Percentiles rank a stretch among this genome's conserved stretches.
phyloP scores from a whole-genome alignment of 23 tunicate species.

The Corella eumyota region DNA sequence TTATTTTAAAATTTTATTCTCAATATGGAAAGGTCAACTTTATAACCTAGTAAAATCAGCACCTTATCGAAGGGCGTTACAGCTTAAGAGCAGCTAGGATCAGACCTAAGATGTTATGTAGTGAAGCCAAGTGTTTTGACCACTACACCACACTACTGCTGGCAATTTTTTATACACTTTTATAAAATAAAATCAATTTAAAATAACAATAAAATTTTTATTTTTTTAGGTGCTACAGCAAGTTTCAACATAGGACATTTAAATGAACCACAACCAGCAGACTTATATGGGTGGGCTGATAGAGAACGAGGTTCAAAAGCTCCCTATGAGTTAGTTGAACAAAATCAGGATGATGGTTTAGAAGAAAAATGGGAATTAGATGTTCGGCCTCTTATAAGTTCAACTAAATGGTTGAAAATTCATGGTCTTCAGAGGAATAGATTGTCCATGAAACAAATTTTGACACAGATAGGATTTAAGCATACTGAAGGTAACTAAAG shows the following conservation, averaged over 20 bases:
- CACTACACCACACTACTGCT: no score
- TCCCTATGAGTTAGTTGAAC: slow-evolving; percentile 36
- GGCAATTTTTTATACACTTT: no score
- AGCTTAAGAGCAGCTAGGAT: no score
- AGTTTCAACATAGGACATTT: slow-evolving; percentile 62
- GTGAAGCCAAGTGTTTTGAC: no score
- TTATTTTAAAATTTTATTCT: neutral
- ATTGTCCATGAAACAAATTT: slow-evolving; percentile 48
- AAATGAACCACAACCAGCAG: slow-evolving; percentile 28
- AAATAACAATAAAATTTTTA: no score
- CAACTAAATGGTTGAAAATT: slow-evolving; percentile 74
- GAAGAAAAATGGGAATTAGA: slow-evolving; percentile 62
- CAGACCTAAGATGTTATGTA: no score
- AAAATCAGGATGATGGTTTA: neutral
- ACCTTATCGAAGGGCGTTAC: no score
- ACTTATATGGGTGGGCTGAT: slow-evolving; percentile 78
- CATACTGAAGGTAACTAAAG: slow-evolving; percentile 38
- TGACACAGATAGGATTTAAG: slow-evolving; percentile 54
- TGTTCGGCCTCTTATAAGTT: slow-evolving; percentile 72
- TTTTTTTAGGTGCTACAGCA: slow-evolving; percentile 44
- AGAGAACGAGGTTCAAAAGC: slow-evolving; percentile 53
- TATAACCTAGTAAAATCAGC: no score
- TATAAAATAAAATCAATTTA: no score
- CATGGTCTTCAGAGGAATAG: slow-evolving; percentile 78
- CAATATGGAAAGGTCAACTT: slow-evolving; percentile 5